Base-by-base conservation (phyloP, 2,113 vertebrate species). In the Nothobranchius furzeri region DNA sequence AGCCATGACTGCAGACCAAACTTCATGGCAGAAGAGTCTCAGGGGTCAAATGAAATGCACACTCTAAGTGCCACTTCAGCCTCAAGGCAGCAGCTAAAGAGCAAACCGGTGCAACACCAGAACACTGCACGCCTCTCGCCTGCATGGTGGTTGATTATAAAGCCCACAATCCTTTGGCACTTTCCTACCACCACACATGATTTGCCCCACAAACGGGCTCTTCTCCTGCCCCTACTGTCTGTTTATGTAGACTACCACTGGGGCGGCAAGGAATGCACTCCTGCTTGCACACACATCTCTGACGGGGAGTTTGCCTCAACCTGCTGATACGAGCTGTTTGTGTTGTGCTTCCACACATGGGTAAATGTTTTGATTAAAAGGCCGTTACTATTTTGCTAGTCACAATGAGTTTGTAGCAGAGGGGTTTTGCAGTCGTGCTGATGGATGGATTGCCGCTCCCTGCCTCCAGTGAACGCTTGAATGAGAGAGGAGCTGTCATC, bases 301-400 rank as follows among this genome's bases (percentile, higher is more conserved):
- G 37, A 52, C 15, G 6, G 61, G 73, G 79, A 83, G 63, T 90
- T 67, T 87, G 90, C 80, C 82, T 82, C 77, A 68, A 88, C 89
- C 81, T 91, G 90, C 84, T 84, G 70, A 85, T 80, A 64, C 35
- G 67, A 85, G 68, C 68, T 86, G 79, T 84, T 81, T 75, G 85
- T 84, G 75, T 91, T 90, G 78, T 72, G 76, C 62, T 77, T 68
- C 76, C 69, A 76, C 76, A 60, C 43, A 45, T 69, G 79, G 72
- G 78, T 84, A 87, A 88, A 91, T 92, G 90, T 92, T 93, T 89
- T 92, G 87, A 91, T 91, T 88, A 82, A 89, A 87, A 86, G 82
- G 70, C 69, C 24, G 88, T 91, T 89, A 91, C 90, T 92, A 83
- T 91, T 91, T 89, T 89, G 80, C 84, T 81, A 81, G 88, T 90